Percentiles rank a stretch among this genome's conserved stretches.
These are phyloP conservation scores for Bucco capensis DNA, from an alignment of 2,113 vertebrate genomes.

Conservation along the genomic window DNA sequence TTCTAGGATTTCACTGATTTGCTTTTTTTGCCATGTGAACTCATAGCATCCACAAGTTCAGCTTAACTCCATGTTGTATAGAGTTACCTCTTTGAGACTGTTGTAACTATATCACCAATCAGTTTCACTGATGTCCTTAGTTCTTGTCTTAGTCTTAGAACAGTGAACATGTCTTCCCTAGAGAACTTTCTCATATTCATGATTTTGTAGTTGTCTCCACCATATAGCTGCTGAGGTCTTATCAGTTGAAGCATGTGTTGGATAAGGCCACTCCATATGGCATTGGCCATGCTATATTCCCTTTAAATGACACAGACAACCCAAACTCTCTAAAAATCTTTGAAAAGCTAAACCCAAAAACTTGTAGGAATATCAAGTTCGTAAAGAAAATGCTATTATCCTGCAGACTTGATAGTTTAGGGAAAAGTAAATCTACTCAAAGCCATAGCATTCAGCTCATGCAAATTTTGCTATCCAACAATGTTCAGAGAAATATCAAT, in stretches of 20 bases:
- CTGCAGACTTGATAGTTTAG: background rate
- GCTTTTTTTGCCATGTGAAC: background rate
- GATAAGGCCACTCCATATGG: background rate
- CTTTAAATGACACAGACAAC: background rate
- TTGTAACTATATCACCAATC: background rate
- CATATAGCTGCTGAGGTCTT: background rate
- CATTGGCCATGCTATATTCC: background rate
- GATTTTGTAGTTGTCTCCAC: background rate
- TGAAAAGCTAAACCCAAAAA: background rate
- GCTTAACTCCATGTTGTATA: background rate
- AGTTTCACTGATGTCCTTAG: background rate
- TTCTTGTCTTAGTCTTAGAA: background rate
- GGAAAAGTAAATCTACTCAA: background rate
- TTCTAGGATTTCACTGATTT: background rate
- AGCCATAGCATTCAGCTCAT: background rate
- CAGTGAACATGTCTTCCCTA: background rate
- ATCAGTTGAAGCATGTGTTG: background rate
- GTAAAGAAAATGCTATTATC: background rate
- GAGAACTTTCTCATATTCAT: background rate
- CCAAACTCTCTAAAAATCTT: background rate
- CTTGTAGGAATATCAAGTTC: background rate
- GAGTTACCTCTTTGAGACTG: background rate
- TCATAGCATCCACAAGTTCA: background rate
- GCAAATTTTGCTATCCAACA: background rate
- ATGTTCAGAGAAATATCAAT: background rate